Conservation (phyloP, 1,140 invertebrate genomes). For the Rhizoglyphus robini region DNA sequence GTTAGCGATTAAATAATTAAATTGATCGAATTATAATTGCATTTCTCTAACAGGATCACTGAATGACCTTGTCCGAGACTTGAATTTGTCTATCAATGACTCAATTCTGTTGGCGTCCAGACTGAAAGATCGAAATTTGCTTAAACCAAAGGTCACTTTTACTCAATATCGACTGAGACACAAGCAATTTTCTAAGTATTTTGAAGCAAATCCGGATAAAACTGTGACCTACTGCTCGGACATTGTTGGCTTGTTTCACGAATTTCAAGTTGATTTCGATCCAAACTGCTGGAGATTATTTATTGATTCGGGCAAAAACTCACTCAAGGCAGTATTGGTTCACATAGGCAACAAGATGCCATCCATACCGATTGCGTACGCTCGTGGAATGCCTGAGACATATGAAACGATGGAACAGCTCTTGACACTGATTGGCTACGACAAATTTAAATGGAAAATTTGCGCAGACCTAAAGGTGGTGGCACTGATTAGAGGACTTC, state of each 20-base stretch:
- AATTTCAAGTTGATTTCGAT: background rate
- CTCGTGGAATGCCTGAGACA: background rate
- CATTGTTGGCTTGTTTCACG: background rate
- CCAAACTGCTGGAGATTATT: background rate
- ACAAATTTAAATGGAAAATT: background rate
- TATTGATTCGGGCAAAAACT: background rate
- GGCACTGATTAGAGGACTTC: background rate
- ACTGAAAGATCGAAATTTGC: too few species aligned
- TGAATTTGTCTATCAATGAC: too few species aligned
- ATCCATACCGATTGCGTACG: background rate
- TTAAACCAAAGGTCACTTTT: too few species aligned
- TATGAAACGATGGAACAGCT: background rate
- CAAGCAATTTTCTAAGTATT: too few species aligned
- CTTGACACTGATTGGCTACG: background rate
- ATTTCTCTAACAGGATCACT: too few species aligned
- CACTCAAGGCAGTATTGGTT: background rate
- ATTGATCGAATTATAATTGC: too few species aligned
- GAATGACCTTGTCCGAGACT: too few species aligned
- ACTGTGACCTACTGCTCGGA: background rate
- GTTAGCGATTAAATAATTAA: too few species aligned
- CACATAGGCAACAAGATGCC: background rate
- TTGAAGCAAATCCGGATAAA: too few species aligned
- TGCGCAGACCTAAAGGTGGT: background rate
- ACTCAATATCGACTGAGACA: too few species aligned
- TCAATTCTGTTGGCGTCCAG: too few species aligned